Base-by-base conservation (phyloP, 2,888 invertebrate genomes). In the Heliconius hortense region DNA sequence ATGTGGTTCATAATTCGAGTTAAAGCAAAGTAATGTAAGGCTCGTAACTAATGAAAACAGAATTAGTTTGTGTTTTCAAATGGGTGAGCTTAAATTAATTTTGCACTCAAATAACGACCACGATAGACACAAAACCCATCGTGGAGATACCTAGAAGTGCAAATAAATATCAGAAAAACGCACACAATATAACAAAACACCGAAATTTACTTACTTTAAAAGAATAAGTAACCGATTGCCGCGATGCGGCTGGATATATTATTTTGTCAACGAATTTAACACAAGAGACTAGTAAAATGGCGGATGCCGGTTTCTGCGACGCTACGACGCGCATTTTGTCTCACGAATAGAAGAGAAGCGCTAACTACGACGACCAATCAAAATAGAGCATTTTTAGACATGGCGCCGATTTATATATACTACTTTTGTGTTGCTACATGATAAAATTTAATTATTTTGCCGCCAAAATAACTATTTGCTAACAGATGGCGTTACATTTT, bases 21-120 rank as follows among this genome's bases (percentile, higher is more conserved):
- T 69, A 2, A 21, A 48, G 68, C 2, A 35, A 35, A 66, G 18
- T 39, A 88, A 79, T 93, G 93, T 93, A 60, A 87, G 64, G 89
- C 90, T 92, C 93, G 88, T 93, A 93, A 93, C 93, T 94, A 86
- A 88, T 90, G 90, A 91, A 92, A 92, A 86, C 92, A 93, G 93
- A 91, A 87, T 75, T 64, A 77, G 72, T 82, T 86, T 88, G 91
- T 92, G 90, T 85, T 89, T 91, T 85, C 93, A 91, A 93, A 94
- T 94, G 94, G 94, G 93, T 91, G 92, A 92, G 90, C 89, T 87
- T 94, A 80, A 35, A 79, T 87, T 90, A 81, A 79, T 94, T 82
- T 95, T 84, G 95, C 95, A 95, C 95, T 88, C 84, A 84, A 86
- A 88, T 88, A 94, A 95, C 95, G 95, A 95, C 95, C 95, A 94